phyloP scores from a whole-genome alignment of 2,888 invertebrate species.

The Metopia argyrocephala region DNA sequence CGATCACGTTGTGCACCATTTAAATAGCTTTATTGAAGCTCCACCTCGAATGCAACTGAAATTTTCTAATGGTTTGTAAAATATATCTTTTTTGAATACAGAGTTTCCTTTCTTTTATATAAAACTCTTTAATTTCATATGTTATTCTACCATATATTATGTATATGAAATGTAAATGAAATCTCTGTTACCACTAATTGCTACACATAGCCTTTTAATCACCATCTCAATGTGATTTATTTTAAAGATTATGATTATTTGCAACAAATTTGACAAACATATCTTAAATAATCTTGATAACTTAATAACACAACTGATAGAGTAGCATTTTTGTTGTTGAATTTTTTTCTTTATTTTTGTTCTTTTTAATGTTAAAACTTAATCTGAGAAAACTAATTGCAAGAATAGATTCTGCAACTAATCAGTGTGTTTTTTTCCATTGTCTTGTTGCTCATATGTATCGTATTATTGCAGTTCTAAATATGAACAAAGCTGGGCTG shows the following conservation, averaged over 20 bases:
- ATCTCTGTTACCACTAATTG: no score
- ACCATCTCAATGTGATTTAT: background rate
- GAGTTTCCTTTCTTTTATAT: no score
- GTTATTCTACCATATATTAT: no score
- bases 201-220: no score
- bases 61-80: no score
- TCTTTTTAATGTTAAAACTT: constrained; percentile 34
- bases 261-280: background rate
- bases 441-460: background rate
- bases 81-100: no score
- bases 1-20: no score
- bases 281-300: background rate
- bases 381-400: background rate
- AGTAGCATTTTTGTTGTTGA: constrained; percentile 64
- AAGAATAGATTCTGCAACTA: background rate
- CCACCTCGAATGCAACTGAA: no score
- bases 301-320: background rate
- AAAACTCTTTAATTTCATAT: no score
- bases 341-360: constrained; percentile 73
- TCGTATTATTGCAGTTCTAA: background rate
- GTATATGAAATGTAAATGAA: no score
- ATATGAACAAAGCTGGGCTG: background rate
- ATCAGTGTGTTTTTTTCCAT: background rate
- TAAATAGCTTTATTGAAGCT: no score
- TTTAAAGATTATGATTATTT: background rate